Conservation (phyloP, 2,113 vertebrate species). For the Calypte anna region DNA sequence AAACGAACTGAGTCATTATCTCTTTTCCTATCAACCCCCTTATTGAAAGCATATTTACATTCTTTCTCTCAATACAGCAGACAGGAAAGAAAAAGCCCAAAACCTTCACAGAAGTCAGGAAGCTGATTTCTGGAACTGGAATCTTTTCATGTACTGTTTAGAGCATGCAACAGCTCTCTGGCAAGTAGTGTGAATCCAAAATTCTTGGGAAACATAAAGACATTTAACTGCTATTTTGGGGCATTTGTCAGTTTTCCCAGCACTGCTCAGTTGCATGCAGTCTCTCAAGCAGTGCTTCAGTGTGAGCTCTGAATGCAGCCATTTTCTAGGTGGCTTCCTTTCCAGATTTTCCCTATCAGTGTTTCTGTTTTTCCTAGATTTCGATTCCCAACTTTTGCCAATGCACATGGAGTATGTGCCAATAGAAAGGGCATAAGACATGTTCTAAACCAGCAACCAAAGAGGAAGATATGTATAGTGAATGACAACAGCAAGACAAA, state of each 20-base stretch:
- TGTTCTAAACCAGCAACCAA: not conserved
- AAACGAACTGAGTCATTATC: not conserved
- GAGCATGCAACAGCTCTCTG: not conserved
- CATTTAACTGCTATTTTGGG: not conserved
- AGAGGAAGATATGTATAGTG: not conserved
- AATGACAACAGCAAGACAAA: not conserved
- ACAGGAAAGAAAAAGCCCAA: not conserved
- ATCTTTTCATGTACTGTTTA: not conserved
- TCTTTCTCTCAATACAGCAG: not conserved
- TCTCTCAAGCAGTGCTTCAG: slow-evolving; percentile 2
- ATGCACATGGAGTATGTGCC: not conserved
- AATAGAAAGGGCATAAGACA: not conserved
- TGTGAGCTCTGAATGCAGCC: not conserved
- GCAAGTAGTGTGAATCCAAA: not conserved
- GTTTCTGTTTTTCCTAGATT: not conserved
- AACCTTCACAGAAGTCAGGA: not conserved
- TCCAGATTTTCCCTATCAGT: not conserved
- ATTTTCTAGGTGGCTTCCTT: not conserved
- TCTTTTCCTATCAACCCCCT: not conserved
- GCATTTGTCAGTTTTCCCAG: not conserved
- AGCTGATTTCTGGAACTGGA: not conserved
- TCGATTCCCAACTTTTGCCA: not conserved
- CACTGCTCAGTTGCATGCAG: not conserved
- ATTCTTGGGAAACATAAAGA: not conserved
- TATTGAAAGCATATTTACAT: not conserved